These are phyloP conservation scores for Xestobium rufovillosum DNA, from an alignment of 2,888 invertebrate species.

Conservation along the genomic window DNA sequence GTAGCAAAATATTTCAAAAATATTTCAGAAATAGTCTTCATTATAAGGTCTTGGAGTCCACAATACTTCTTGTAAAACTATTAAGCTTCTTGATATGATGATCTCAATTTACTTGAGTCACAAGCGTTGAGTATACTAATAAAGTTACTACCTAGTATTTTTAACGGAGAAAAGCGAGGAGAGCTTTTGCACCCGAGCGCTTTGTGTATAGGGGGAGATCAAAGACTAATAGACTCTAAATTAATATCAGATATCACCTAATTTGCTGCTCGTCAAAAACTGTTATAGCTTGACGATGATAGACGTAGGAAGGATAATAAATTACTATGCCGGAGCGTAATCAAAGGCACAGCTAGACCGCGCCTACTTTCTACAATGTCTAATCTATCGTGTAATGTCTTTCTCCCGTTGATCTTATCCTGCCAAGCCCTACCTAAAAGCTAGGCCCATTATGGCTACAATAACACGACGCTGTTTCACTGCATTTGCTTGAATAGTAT, in stretches of 20 bases:
- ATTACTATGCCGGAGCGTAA: conserved; percentile 32
- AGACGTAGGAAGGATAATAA: conserved; percentile 26
- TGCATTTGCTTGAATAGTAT: conserved; percentile 11
- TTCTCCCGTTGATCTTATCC: conserved; percentile 29
- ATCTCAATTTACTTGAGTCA: too few species aligned
- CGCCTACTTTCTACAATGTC: conserved; percentile 28
- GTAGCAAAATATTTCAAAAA: too few species aligned
- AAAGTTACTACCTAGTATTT: too few species aligned
- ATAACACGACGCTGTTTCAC: conserved; percentile 6
- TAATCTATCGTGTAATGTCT: conserved; percentile 34
- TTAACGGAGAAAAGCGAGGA: too few species aligned
- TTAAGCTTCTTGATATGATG: too few species aligned
- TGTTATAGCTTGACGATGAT: conserved; percentile 23
- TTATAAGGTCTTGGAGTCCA: too few species aligned
- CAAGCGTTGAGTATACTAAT: too few species aligned
- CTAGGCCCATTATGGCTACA: not conserved
- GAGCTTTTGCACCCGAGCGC: too few species aligned
- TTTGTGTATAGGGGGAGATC: too few species aligned
- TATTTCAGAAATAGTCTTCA: too few species aligned
- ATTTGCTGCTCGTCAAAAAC: conserved; percentile 28
- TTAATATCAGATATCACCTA: conserved; percentile 29
- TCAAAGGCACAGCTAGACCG: conserved; percentile 28
- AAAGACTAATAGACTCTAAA: too few species aligned
- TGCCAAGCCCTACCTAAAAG: conserved; percentile 14
- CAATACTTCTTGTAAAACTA: too few species aligned